A percentile compares a stretch with the other conserved stretches of the same genome.
Evolutionary conservation across 1,140 invertebrate species (phyloP).

Genomic region (Bombus superbus): DNA sequence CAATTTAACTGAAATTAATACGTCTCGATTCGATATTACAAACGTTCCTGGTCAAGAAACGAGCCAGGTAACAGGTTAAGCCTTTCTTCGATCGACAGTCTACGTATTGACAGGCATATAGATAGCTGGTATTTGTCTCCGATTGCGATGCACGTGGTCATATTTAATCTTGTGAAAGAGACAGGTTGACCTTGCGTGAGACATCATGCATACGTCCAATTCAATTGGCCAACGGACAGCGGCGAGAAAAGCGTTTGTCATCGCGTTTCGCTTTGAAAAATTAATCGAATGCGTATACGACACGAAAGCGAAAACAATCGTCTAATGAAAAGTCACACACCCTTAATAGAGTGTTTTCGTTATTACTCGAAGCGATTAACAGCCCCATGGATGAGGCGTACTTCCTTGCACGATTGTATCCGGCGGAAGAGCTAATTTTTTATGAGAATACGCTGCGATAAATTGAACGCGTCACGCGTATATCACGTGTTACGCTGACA

Average conservation of each 20-base stretch:
- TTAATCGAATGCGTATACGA: background rate
- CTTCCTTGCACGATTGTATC: background rate
- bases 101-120: background rate
- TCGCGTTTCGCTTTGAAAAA: background rate
- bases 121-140: background rate
- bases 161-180: background rate
- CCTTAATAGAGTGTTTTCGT: background rate
- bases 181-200: conserved; percentile 22
- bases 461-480: background rate
- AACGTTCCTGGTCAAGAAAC: background rate
- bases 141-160: conserved; percentile 45
- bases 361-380: background rate
- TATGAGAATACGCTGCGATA: background rate
- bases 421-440: too few relatives aligned
- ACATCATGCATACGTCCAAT: background rate
- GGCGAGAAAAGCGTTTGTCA: background rate
- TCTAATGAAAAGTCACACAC: background rate
- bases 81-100: background rate
- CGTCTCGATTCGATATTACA: background rate
- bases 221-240: conserved; percentile 8
- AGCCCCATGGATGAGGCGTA: background rate
- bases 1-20: background rate
- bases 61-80: background rate
- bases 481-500: conserved; percentile 10
- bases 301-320: background rate